A percentile compares a stretch with the other conserved stretches of the same genome.
phyloP scores from a whole-genome alignment of 2,797 vertebrate genomes.

The Sebastes iracundus region DNA sequence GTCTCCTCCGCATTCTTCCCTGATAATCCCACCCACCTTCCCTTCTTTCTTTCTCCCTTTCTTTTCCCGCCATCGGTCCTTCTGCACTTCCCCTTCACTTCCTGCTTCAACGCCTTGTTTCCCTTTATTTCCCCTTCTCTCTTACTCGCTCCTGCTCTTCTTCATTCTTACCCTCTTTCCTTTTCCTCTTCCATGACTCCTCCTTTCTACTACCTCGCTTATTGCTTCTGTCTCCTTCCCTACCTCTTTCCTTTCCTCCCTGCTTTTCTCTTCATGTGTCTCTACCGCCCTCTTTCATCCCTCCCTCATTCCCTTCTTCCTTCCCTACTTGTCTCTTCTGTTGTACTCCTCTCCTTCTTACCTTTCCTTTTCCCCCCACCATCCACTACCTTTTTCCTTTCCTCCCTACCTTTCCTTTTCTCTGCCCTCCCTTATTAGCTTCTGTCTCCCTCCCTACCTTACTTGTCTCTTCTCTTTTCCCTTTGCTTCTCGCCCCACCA shows the following conservation, averaged over 20 bases:
- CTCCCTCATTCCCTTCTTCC: background rate
- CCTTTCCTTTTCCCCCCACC: background rate
- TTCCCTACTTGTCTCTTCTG: background rate
- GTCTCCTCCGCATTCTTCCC: constrained; percentile 25
- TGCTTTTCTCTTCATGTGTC: background rate
- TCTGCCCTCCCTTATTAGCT: no score
- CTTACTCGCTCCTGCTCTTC: background rate
- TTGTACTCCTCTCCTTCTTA: background rate
- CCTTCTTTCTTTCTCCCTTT: background rate
- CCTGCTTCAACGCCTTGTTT: background rate
- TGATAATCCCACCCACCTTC: background rate
- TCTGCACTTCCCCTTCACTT: background rate
- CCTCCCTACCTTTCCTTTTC: background rate
- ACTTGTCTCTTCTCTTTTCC: no score
- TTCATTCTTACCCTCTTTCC: background rate
- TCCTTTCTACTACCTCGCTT: background rate
- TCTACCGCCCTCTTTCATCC: background rate
- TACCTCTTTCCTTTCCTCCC: background rate
- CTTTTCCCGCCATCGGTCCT: background rate
- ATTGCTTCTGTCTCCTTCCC: background rate
- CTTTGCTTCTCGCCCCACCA: no score
- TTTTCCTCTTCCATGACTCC: background rate
- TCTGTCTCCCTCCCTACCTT: background rate
- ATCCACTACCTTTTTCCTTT: background rate
- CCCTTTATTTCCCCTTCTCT: background rate